These are phyloP conservation scores for Sinelater perroti DNA, from an alignment of 2,888 invertebrate species.

Conservation along the genomic window DNA sequence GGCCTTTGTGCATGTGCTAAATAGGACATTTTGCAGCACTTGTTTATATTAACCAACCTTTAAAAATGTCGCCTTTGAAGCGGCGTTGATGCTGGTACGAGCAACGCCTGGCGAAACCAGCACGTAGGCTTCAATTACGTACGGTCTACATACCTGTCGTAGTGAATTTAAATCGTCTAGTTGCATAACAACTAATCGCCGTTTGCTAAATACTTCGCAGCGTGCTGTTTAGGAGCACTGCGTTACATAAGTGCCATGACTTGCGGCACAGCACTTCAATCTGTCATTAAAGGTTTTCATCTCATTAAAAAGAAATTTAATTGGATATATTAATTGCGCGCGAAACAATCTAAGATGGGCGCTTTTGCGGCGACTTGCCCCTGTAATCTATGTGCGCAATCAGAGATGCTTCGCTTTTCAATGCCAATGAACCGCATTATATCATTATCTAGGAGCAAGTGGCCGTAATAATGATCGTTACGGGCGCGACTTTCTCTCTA, in stretches of 20 bases:
- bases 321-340: constrained; percentile 1
- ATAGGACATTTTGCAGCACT: no score
- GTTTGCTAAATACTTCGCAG: neutral
- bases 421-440: constrained; percentile 15
- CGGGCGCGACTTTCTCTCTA: constrained; percentile 11
- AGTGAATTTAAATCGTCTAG: constrained; percentile 10
- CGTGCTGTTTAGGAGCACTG: neutral
- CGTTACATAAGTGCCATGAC: constrained; percentile 9
- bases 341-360: neutral
- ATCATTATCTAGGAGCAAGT: neutral
- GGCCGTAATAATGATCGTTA: constrained; percentile 6
- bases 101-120: neutral
- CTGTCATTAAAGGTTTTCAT: constrained; percentile 8
- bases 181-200: constrained; percentile 10
- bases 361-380: no score
- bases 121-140: constrained; percentile 14
- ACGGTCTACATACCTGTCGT: constrained; percentile 18
- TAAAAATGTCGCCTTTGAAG: no score
- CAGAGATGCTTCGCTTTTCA: constrained; percentile 4
- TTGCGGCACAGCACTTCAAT: neutral
- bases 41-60: no score
- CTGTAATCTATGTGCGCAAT: neutral
- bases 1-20: no score
- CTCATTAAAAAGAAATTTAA: constrained; percentile 6
- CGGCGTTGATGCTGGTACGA: neutral